phyloP scores from a whole-genome alignment of 1,140 invertebrate genomes.

The Lanistes nyassanus region DNA sequence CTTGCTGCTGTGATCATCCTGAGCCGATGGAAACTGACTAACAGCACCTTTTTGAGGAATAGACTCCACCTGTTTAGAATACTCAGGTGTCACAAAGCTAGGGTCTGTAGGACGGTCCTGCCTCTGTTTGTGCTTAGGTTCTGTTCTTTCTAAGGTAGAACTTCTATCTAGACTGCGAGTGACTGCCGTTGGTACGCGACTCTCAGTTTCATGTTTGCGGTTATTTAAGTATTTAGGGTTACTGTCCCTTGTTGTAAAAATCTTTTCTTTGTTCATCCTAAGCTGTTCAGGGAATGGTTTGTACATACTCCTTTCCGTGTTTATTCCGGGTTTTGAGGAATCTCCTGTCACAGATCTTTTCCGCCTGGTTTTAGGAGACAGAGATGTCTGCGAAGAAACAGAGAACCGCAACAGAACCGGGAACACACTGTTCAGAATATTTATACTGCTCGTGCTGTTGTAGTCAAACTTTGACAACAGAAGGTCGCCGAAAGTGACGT shows the following conservation, averaged over 20 bases:
- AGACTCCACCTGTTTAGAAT: too few species aligned
- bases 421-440: slow-evolving; percentile 3
- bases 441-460: not conserved
- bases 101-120: too few species aligned
- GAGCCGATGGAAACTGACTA: not conserved
- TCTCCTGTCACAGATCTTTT: not conserved
- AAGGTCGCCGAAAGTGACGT: not conserved
- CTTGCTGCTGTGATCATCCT: not conserved
- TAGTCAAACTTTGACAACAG: not conserved
- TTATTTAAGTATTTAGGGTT: not conserved
- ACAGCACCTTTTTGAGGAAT: not conserved
- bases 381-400: not conserved
- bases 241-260: not conserved
- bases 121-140: too few species aligned
- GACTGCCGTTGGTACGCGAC: too few species aligned
- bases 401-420: not conserved
- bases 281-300: not conserved
- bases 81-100: too few species aligned
- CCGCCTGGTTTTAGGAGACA: not conserved
- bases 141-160: too few species aligned
- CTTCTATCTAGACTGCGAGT: too few species aligned
- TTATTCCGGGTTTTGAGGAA: not conserved
- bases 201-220: too few species aligned
- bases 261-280: not conserved
- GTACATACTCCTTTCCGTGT: not conserved